Evolutionary conservation across 1,140 invertebrate genomes (phyloP).

Genomic region (Caerostris darwini): DNA sequence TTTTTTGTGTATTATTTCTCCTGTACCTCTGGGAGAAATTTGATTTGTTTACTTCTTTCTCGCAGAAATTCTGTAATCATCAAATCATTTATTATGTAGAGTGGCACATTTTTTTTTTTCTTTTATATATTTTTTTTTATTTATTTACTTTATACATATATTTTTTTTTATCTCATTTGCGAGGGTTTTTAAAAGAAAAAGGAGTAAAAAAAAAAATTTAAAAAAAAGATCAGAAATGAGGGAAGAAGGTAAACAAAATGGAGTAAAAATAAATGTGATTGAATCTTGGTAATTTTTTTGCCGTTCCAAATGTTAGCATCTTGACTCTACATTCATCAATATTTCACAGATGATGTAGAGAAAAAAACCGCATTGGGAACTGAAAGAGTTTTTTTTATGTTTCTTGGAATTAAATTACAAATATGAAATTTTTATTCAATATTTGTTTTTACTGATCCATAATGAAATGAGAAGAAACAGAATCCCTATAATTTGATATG

Average conservation of each 20-base stretch:
- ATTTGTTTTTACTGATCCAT: too few species aligned
- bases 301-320: not conserved
- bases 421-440: not conserved
- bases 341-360: constrained; percentile 17
- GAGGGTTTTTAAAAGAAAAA: not conserved
- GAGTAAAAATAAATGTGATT: not conserved
- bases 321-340: constrained; percentile 3
- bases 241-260: not conserved
- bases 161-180: constrained; percentile 14
- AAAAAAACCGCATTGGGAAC: not conserved
- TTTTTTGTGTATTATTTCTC: not conserved
- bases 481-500: too few species aligned
- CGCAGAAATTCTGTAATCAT: constrained; percentile 51
- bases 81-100: constrained; percentile 61
- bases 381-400: not conserved
- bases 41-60: constrained; percentile 53
- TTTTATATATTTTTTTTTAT: not conserved
- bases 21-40: constrained; percentile 39
- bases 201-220: not conserved
- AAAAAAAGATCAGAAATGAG: not conserved
- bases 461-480: too few species aligned
- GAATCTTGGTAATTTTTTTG: not conserved
- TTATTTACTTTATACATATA: too few species aligned
- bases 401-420: not conserved
- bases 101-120: constrained; percentile 3